Base-by-base conservation (phyloP, 1,140 invertebrate species). In the Listronotus oregonensis region DNA sequence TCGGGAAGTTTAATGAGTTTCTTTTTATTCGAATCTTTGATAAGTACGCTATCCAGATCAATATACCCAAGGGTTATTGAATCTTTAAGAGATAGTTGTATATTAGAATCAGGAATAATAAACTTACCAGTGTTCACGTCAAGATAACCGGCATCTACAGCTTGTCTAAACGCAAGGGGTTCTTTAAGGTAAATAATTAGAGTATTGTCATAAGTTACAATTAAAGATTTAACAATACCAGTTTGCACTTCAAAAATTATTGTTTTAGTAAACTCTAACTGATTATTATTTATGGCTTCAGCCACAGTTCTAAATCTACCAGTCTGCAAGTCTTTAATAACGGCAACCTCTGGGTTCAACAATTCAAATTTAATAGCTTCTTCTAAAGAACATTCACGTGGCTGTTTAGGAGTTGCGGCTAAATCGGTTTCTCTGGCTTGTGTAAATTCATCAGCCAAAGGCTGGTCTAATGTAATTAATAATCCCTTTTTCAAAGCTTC, bases 21-120 rank as follows among this genome's bases (percentile, higher is more conserved):
- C 71, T 89, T 88, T 74, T 92, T 92, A 68, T 89, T 85, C 64
- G 87, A 85, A 82, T 96, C 93, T 85, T 95, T 96, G 42, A 96
- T 87, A 57, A 95, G 80, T 32, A 91, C 93, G 8, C 93, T 92
- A 77, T 94, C 88, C 0, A 93, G 87, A 82, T 97, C 92, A 47
- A 98, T 87, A 34, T 92, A 86, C 57, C 94, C 93, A 15, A 88
- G 82, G 62, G 85, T 85, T 49, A 94, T 84, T 1, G 94, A 93
- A 75, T 96, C 92, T 82, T 92, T 90, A 11, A 98, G 82, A 12
- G 89, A 88, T n/a, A 92, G 78, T 39, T 85, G 78, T 78, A 90
- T 85, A 43, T 85, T 85, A 59, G 86, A 85, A 73, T 84, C 75
- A 72, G 91, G 88, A 82, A 93, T 90, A 37, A 83, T 90, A 67